Evolutionary conservation across 2,113 vertebrate species (phyloP).

Genomic region (Eurystomus gularis): DNA sequence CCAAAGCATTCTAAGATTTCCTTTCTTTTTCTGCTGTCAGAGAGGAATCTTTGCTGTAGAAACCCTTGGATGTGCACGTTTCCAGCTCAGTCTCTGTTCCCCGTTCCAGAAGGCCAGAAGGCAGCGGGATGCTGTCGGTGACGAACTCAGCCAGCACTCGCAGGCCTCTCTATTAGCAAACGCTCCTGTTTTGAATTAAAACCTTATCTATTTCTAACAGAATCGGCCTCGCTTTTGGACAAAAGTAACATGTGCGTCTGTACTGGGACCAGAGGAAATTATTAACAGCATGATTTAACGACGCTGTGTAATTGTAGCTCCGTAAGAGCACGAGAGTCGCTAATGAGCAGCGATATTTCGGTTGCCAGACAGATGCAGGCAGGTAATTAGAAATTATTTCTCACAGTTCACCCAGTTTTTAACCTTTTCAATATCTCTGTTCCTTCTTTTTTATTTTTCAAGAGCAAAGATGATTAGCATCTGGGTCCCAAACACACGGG

Average conservation of each 20-base stretch:
- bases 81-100: not conserved
- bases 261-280: not conserved
- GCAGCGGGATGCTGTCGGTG: not conserved
- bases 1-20: not conserved
- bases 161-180: not conserved
- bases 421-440: not conserved
- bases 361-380: not conserved
- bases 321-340: not conserved
- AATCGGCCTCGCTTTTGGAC: not conserved
- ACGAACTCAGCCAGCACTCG: not conserved
- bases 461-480: not conserved
- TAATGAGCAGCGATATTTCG: not conserved
- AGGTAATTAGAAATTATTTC: not conserved
- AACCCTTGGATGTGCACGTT: not conserved
- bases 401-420: not conserved
- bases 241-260: not conserved
- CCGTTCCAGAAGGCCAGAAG: not conserved
- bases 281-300: not conserved
- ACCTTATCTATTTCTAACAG: not conserved
- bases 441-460: not conserved
- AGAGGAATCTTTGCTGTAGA: not conserved
- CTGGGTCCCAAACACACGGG: not conserved
- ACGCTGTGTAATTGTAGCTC: not conserved
- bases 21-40: not conserved
- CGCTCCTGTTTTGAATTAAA: slow-evolving; percentile 19